Conservation (phyloP, 2,797 vertebrate genomes). For the Hirundo rustica region DNA sequence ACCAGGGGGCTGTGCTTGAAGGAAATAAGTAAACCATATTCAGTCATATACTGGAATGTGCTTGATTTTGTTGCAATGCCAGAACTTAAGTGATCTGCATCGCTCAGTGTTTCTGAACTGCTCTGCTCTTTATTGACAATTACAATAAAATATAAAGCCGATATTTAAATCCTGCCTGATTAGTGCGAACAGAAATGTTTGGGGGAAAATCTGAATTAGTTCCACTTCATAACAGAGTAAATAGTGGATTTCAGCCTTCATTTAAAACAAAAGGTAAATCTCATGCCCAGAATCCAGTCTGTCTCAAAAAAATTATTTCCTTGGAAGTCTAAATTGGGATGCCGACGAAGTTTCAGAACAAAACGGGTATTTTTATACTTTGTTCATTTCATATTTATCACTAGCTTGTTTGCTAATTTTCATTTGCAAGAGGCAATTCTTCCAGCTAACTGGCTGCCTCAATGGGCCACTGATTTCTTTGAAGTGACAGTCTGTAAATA, state of each 20-base stretch:
- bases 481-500: slow-evolving; percentile 99
- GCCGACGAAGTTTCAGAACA: slow-evolving; percentile 84
- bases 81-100: slow-evolving; percentile 67
- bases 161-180: slow-evolving; percentile 62
- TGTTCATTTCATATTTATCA: slow-evolving; percentile 96
- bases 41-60: not conserved
- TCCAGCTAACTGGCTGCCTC: slow-evolving; percentile 92
- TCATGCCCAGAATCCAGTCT: slow-evolving; percentile 69
- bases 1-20: not conserved
- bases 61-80: not conserved
- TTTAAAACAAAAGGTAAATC: slow-evolving; percentile 76
- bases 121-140: slow-evolving; percentile 73
- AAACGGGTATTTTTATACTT: slow-evolving; percentile 81
- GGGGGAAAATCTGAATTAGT: slow-evolving; percentile 68
- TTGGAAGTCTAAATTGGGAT: slow-evolving; percentile 77
- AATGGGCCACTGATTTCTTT: slow-evolving; percentile 98
- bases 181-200: slow-evolving; percentile 68
- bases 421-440: slow-evolving; percentile 97
- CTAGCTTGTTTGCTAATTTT: slow-evolving; percentile 99
- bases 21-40: not conserved
- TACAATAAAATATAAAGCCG: slow-evolving; percentile 49
- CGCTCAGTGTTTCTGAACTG: slow-evolving; percentile 65
- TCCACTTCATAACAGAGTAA: slow-evolving; percentile 64
- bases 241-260: slow-evolving; percentile 64
- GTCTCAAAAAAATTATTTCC: slow-evolving; percentile 65